Evolutionary conservation across 2,113 vertebrate genomes (phyloP).

Genomic region (Dasypus novemcinctus): DNA sequence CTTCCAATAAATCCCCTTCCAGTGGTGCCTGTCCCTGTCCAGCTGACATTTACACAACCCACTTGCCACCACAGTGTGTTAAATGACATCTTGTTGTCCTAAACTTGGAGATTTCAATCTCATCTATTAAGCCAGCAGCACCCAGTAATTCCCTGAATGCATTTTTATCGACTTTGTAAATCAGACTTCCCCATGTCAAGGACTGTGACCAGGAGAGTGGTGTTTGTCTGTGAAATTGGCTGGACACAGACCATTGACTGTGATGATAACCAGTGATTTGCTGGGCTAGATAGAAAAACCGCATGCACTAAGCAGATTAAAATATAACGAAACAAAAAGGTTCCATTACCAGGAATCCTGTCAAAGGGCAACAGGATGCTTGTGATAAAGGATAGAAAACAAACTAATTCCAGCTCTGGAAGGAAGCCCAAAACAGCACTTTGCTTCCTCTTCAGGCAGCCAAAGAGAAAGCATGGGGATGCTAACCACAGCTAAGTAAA

Average conservation of each 20-base stretch:
- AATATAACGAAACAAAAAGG: conserved; percentile 72
- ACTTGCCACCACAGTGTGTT: conserved; percentile 72
- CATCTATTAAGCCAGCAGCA: conserved; percentile 81
- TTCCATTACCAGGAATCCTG: conserved; percentile 61
- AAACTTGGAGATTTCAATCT: conserved; percentile 83
- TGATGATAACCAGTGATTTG: conserved; percentile 85
- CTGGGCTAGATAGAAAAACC: conserved; percentile 80
- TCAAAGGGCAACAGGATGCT: conserved; percentile 15
- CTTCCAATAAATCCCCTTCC: conserved; percentile 26
- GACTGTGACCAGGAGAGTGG: conserved; percentile 80
- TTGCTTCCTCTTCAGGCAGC: background rate
- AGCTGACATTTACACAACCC: conserved; percentile 72
- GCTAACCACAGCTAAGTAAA: background rate
- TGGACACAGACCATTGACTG: conserved; percentile 87
- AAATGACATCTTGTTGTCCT: conserved; percentile 76
- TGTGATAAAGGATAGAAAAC: conserved; percentile 7
- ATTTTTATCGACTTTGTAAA: conserved; percentile 88
- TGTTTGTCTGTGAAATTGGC: conserved; percentile 91
- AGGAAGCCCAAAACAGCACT: conserved; percentile 15
- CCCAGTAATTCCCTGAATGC: conserved; percentile 82
- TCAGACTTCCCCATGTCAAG: conserved; percentile 83
- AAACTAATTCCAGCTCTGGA: conserved; percentile 59
- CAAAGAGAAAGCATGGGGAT: background rate
- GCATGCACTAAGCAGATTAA: conserved; percentile 79
- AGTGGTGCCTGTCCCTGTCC: conserved; percentile 65